Percentiles rank a stretch among this genome's conserved stretches.
phyloP scores from a whole-genome alignment of 2,113 vertebrate genomes.

The Sapajus apella region DNA sequence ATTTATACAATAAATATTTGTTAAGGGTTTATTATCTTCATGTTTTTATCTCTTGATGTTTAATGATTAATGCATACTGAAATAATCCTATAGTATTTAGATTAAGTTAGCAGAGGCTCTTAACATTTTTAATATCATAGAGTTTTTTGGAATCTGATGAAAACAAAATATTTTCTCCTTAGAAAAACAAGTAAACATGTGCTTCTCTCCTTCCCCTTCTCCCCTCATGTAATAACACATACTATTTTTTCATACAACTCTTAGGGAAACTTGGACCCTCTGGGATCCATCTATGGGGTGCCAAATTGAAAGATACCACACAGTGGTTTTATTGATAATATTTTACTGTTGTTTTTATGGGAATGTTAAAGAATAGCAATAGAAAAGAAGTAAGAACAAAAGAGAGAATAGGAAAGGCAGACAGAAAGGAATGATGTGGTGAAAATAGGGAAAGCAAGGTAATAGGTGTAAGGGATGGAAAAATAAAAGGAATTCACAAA shows the following conservation, averaged over 20 bases:
- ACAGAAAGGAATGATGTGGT: background rate
- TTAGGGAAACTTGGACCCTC: background rate
- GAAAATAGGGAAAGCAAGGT: background rate
- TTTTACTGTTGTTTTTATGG: background rate
- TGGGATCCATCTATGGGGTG: background rate
- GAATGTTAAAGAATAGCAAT: background rate
- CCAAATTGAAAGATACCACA: background rate
- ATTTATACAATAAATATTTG: background rate
- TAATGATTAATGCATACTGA: background rate
- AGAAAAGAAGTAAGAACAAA: background rate
- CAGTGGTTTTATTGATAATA: background rate
- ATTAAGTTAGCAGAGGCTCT: background rate
- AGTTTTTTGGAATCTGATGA: conserved; percentile 13
- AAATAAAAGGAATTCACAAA: background rate
- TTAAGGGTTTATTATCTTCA: background rate
- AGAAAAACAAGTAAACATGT: background rate
- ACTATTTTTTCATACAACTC: background rate
- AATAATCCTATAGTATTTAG: background rate
- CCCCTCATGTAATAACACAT: background rate
- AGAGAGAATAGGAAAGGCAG: background rate
- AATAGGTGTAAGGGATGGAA: background rate
- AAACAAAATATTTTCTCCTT: background rate
- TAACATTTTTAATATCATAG: background rate
- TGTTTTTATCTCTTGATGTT: background rate
- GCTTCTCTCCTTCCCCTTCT: background rate